These are phyloP conservation scores for Chaetoderma sp. DNA, from an alignment of 2,888 invertebrate species.

Conservation along the genomic window DNA sequence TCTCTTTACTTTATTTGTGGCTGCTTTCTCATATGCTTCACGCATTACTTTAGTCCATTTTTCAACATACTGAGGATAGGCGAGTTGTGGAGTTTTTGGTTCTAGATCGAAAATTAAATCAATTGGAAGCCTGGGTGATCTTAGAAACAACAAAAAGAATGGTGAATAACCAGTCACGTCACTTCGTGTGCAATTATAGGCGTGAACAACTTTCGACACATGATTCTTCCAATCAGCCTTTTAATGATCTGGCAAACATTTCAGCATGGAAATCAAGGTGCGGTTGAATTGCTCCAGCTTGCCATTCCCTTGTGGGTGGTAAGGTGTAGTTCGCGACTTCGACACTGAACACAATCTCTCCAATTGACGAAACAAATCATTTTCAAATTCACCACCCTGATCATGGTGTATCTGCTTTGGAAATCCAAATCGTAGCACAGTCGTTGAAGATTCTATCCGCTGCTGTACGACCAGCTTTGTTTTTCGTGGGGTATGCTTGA, in stretches of 20 bases:
- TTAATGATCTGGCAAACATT: background rate
- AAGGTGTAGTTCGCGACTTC: background rate
- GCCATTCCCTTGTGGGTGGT: background rate
- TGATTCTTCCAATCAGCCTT: background rate
- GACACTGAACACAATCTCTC: too few relatives aligned
- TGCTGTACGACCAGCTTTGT: too few relatives aligned
- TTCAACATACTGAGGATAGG: background rate
- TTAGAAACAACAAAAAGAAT: background rate
- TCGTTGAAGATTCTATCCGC: too few relatives aligned
- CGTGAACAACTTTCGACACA: background rate
- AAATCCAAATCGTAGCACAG: too few relatives aligned
- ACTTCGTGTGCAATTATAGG: background rate
- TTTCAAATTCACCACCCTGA: too few relatives aligned
- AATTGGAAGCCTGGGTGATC: constrained; percentile 1
- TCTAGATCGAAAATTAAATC: background rate
- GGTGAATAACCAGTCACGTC: background rate
- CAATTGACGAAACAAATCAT: too few relatives aligned
- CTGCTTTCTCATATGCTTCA: constrained; percentile 5
- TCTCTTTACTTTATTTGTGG: background rate
- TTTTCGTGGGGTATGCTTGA: background rate
- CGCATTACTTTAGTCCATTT: background rate
- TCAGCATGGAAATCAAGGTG: background rate
- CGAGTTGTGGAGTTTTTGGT: too few relatives aligned
- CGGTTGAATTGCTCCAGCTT: background rate
- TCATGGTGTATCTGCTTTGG: too few relatives aligned